phyloP scores from a whole-genome alignment of 2,888 invertebrate species.

The Ormyrus nitidulus region DNA sequence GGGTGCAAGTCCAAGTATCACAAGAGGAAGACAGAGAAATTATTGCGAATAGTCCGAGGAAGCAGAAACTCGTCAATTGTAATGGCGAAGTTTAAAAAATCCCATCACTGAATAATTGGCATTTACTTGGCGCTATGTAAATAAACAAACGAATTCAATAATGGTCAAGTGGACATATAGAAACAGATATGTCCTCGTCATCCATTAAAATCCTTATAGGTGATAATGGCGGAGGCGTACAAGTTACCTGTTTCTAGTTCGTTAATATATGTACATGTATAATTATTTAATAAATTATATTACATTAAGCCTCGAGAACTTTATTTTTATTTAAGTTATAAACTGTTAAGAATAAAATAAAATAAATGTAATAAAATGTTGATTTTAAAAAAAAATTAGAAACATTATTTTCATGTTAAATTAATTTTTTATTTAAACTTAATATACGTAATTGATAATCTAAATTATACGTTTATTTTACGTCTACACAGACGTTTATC shows the following conservation, averaged over 20 bases:
- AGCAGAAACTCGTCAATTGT: constrained; percentile 38
- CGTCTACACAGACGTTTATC: not conserved
- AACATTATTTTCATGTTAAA: not conserved
- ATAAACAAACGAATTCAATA: constrained; percentile 49
- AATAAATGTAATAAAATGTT: constrained; percentile 2
- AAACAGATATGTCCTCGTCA: constrained; percentile 24
- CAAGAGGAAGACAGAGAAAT: constrained; percentile 35
- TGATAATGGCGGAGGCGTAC: constrained; percentile 30
- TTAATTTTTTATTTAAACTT: not conserved
- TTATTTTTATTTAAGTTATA: constrained; percentile 8
- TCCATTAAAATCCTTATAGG: constrained; percentile 35
- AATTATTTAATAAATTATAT: constrained; percentile 58
- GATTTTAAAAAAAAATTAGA: not conserved
- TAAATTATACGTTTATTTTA: not conserved
- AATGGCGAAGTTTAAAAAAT: constrained; percentile 19
- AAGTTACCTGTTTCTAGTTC: constrained; percentile 51
- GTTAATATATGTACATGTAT: constrained; percentile 50
- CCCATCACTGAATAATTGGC: constrained; percentile 41
- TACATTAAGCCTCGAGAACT: constrained; percentile 46
- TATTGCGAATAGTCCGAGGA: constrained; percentile 35
- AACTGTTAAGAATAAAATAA: too few species aligned
- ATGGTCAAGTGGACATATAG: constrained; percentile 38
- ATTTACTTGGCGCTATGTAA: constrained; percentile 50
- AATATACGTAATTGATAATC: not conserved
- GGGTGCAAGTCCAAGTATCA: constrained; percentile 32